Conservation (phyloP, 2,797 vertebrate species). For the Scolopax rusticola region DNA sequence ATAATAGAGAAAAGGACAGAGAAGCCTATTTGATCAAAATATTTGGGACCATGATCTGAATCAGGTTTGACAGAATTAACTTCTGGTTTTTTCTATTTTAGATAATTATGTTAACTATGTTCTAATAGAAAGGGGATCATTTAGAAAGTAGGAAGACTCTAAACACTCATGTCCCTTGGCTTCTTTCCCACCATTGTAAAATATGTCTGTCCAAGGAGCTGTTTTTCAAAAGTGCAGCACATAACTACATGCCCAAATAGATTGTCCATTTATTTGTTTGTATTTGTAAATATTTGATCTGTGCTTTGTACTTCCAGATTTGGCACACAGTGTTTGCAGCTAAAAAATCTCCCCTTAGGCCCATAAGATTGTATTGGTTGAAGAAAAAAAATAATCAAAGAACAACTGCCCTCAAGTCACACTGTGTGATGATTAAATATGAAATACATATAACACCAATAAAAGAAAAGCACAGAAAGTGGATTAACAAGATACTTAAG, state of each 20-base stretch:
- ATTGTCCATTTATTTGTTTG: background rate
- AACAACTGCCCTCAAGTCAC: slow-evolving; percentile 5
- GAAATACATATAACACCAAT: slow-evolving; percentile 36
- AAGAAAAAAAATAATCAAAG: background rate
- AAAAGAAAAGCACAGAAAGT: slow-evolving; percentile 44
- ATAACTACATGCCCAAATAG: background rate
- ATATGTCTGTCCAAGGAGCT: background rate
- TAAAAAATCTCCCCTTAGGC: slow-evolving; percentile 20
- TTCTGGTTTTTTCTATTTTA: background rate
- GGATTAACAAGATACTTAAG: background rate
- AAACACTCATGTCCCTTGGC: background rate
- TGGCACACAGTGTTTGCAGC: background rate
- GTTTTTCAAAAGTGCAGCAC: background rate
- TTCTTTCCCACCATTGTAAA: slow-evolving; percentile 12
- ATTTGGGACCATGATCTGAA: slow-evolving; percentile 27
- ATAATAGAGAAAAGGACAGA: background rate
- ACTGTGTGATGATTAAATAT: slow-evolving; percentile 27
- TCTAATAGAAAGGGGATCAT: background rate
- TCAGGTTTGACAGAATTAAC: slow-evolving; percentile 41
- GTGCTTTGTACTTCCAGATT: background rate
- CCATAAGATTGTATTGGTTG: background rate
- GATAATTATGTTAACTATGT: background rate
- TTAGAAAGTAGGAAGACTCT: background rate
- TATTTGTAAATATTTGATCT: slow-evolving; percentile 37
- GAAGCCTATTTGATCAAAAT: slow-evolving; percentile 56